Base-by-base conservation (phyloP, 2,888 invertebrate genomes). In the Cerastoderma edule region DNA sequence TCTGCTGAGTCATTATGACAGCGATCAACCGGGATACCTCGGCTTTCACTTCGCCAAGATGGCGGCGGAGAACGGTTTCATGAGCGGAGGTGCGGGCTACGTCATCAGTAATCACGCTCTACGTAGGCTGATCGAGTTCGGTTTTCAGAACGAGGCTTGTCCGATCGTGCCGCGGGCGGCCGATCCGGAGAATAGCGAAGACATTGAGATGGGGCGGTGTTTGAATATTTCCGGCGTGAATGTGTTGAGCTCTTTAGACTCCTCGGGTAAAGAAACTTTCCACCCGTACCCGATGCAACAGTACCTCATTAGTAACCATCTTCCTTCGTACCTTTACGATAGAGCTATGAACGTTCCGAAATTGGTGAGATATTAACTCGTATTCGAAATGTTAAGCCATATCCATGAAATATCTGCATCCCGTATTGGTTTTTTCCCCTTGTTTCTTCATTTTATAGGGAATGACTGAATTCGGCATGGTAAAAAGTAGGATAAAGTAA, bases 121-220 rank as follows among this genome's bases (percentile, higher is more conserved):
- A 3, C 95, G 94, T 66, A 94, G 95, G 82, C 96, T 98, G 91
- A 95, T 98, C 10, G 95, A 95, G 83, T 94, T 95, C 30, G 91
- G 95, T 0, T 91, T 97, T 65, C 95, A 95, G 0, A 63, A 27
- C 28, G 71, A 66, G n/a, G 44, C 19, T 6, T 81, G 81, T 70
- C 50, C 44, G 10, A 35, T 80, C 13, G 44, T 56, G 19, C 94
- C 96, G 85, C 93, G 94, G 0, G 94, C 94, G 0, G 94, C 95
- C 35, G 97, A 97, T 90, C 88, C 90, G 32, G 79, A 93, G 6
- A 95, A 95, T 74, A 95, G 95, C 84, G 94, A 98, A 92, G 98
- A 98, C 92, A 96, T 97, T 0, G 97, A 97, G 93, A 96, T 98
- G 94, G 98, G 97, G 94, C 96, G 95, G 91, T 98, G 99, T 89